phyloP scores from a whole-genome alignment of 2,113 vertebrate genomes.

The Acrocephalus arundinaceus region DNA sequence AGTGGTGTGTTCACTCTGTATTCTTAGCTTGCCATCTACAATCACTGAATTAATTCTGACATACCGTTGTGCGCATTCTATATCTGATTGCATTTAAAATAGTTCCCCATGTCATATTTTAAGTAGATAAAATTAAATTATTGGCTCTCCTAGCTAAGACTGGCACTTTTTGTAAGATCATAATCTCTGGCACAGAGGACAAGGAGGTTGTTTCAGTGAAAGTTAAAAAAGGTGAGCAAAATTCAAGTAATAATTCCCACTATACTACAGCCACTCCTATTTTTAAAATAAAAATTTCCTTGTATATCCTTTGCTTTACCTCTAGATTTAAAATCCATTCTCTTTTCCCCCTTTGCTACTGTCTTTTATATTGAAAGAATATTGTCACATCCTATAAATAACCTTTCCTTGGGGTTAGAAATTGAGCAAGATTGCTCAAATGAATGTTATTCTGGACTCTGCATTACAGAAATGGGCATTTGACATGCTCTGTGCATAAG shows the following conservation, averaged over 20 bases:
- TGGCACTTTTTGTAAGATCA: constrained; percentile 1
- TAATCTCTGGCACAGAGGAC: not conserved
- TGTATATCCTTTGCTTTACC: not conserved
- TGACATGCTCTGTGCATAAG: constrained; percentile 35
- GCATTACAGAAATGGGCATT: constrained; percentile 48
- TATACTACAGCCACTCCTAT: not conserved
- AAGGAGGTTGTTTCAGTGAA: not conserved
- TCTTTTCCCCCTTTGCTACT: not conserved
- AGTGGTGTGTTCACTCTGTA: not conserved
- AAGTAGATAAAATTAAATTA: constrained; percentile 32
- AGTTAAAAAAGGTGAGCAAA: not conserved
- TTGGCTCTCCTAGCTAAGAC: not conserved
- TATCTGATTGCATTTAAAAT: constrained; percentile 51
- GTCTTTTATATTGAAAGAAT: constrained; percentile 4
- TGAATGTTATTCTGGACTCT: constrained; percentile 26
- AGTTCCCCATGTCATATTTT: constrained; percentile 4
- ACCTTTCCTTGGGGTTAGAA: constrained; percentile 24
- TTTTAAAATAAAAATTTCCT: not conserved
- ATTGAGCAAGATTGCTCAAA: constrained; percentile 25
- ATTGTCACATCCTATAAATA: constrained; percentile 33
- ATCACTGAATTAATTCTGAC: constrained; percentile 29
- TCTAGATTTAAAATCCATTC: not conserved
- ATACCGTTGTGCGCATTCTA: not conserved
- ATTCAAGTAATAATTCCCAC: not conserved
- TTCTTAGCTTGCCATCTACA: constrained; percentile 38